Base-by-base conservation (phyloP, 2,113 vertebrate species). In the Gobio gobio region DNA sequence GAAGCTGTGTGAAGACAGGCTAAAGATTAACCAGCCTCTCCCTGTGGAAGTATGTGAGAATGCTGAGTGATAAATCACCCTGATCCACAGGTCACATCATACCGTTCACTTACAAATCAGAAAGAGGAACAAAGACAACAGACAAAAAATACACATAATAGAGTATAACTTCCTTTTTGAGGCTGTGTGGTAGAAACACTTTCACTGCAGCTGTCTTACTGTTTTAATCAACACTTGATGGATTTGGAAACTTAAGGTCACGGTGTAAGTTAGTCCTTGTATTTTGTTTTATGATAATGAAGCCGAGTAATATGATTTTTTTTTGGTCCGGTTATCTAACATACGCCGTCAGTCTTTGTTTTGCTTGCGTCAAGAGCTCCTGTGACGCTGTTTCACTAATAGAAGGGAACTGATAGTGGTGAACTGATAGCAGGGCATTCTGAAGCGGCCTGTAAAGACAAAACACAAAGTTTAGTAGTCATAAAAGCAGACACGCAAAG, bases 1-100 rank as follows among this genome's bases (percentile, higher is more conserved):
- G 20, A 45, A 54, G 3, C 8, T 36, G 26, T 78, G 49, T 43
- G 36, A 45, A 40, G 26, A 8, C 36, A 7, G 47, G 75, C 81
- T 86, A n/a, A 88, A 86, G 77, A 84, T 76, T 75, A 86, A 87
- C 83, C 45, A 81, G 80, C 45, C 56, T 14, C 64, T 84, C 59
- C 80, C 75, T 36, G 56, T 68, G 58, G 78, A 66, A 45, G 43
- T 40, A 81, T 26, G 63, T 1, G 18, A 78, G 18, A 13, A 40
- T 9, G 22, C 33, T 0, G 16, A 61, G 76, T 45, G 29, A 43
- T 61, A 78, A 61, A 78, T 43, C 74, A 29, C 36, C 18, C 43
- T 0, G 5, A 47, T 49, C 59, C 59, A 63, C 59, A 63, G 22
- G n/a, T 40, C 54, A 40, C 33, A 49, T 20, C 79, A 49, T 20